These are phyloP conservation scores for Meloidogyne chitwoodi DNA, from an alignment of 1,140 invertebrate genomes.

Conservation along the genomic window DNA sequence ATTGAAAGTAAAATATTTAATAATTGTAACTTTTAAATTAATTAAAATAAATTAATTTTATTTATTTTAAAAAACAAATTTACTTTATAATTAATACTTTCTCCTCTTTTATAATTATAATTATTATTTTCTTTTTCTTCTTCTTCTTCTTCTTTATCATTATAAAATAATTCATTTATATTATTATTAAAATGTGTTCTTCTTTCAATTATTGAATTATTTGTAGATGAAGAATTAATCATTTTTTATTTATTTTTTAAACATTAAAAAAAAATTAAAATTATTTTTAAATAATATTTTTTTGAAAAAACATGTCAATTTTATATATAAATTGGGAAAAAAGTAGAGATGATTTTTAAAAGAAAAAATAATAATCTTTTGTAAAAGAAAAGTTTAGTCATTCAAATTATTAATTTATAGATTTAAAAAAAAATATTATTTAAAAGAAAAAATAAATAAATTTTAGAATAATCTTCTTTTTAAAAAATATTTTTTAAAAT, in stretches of 20 bases:
- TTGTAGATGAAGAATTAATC: neutral
- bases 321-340: neutral
- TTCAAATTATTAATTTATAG: neutral
- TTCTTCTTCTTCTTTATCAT: neutral
- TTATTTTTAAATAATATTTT: no score
- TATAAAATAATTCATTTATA: neutral
- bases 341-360: neutral
- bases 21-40: conserved; percentile 29
- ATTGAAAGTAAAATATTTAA: conserved; percentile 53
- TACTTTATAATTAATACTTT: neutral
- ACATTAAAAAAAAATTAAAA: no score
- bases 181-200: neutral
- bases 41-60: no score
- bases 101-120: neutral
- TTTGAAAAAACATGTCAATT: no score
- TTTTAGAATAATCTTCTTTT: no score
- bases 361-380: neutral
- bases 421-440: no score
- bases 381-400: neutral
- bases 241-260: neutral
- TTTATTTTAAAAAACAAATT: no score
- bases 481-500: no score
- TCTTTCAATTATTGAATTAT: neutral
- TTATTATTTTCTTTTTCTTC: no score
- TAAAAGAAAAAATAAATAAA: no score